Evolutionary conservation across 2,113 vertebrate species (phyloP).

Genomic region (Atherinomorus stipes): DNA sequence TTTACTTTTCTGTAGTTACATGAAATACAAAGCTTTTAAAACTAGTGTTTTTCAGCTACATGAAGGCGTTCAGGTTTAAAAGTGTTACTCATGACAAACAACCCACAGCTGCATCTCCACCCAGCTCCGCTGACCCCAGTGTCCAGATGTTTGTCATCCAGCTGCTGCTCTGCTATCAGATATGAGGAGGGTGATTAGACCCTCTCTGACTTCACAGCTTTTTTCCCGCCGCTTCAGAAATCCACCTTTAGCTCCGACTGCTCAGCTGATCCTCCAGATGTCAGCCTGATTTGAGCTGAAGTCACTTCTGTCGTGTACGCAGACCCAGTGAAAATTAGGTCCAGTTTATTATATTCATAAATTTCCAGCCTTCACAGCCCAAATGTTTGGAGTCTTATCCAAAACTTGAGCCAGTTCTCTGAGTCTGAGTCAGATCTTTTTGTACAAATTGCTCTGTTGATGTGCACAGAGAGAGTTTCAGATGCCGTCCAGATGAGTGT

Average conservation of each 20-base stretch:
- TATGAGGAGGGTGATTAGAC: conserved; percentile 32
- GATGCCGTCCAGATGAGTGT: conserved; percentile 52
- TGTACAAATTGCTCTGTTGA: not conserved
- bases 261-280: conserved; percentile 33
- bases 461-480: conserved; percentile 29
- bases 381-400: not conserved
- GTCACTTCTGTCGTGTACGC: conserved; percentile 42
- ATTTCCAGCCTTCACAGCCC: not conserved
- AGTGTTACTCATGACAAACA: no score
- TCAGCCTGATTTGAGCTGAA: conserved; percentile 22
- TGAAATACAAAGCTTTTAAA: no score
- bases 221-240: conserved; percentile 15
- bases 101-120: not conserved
- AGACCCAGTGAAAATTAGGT: not conserved
- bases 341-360: not conserved
- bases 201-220: conserved; percentile 41
- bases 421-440: not conserved
- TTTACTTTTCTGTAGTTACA: no score
- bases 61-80: not conserved
- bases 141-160: conserved; percentile 56
- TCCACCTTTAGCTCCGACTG: conserved; percentile 3
- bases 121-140: not conserved
- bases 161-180: conserved; percentile 61
- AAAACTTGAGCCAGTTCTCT: conserved; percentile 3
- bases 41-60: no score